Percentiles rank a stretch among this genome's conserved stretches.
Evolutionary conservation across 2,113 vertebrate species (phyloP).

Genomic region (Rutilus rutilus): DNA sequence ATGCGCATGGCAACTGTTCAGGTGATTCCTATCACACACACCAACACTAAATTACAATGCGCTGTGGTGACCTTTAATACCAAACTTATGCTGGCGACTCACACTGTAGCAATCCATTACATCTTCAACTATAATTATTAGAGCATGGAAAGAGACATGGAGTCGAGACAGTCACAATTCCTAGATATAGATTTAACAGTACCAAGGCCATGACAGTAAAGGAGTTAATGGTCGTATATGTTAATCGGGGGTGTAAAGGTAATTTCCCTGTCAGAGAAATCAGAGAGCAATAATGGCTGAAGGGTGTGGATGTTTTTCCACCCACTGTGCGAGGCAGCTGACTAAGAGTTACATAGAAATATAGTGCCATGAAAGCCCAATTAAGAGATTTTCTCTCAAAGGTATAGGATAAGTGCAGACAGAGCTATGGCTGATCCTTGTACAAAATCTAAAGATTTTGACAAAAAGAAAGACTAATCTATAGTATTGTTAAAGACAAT

Average conservation of each 20-base stretch:
- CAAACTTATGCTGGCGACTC: background rate
- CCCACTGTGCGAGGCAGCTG: background rate
- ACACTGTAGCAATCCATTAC: background rate
- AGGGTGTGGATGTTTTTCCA: constrained; percentile 31
- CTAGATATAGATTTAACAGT: constrained; percentile 17
- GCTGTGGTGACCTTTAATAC: background rate
- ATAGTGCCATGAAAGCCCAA: background rate
- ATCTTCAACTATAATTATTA: constrained; percentile 6
- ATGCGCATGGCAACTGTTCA: background rate
- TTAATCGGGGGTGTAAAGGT: constrained; percentile 40
- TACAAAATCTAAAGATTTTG: background rate
- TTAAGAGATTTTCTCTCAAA: constrained; percentile 11
- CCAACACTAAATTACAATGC: background rate
- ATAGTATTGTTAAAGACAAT: background rate
- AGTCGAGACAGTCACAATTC: background rate
- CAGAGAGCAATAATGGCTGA: constrained; percentile 21
- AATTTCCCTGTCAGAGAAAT: constrained; percentile 26
- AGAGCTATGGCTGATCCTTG: background rate
- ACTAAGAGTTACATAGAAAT: background rate
- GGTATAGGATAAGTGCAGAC: background rate
- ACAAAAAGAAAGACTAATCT: background rate
- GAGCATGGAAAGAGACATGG: background rate
- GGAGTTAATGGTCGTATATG: constrained; percentile 25
- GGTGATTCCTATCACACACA: background rate
- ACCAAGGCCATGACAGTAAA: background rate